Conservation (phyloP, 1,140 invertebrate species). For the Paraescarpia echinospica region DNA sequence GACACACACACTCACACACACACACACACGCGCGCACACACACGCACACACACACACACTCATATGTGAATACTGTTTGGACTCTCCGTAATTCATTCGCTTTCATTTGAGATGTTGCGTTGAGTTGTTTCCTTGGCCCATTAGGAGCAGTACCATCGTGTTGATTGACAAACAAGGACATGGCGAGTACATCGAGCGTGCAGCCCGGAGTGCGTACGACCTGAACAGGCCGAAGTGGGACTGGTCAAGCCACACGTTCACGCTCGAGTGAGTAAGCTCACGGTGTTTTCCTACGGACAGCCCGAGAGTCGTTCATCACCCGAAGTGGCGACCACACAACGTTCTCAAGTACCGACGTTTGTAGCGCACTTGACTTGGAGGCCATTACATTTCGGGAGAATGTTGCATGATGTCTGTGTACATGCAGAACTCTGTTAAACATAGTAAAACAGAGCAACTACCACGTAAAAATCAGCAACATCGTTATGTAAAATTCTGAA, state of each 20-base stretch:
- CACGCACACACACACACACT: too few species aligned
- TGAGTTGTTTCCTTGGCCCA: background rate
- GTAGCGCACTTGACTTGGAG: background rate
- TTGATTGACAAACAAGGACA: background rate
- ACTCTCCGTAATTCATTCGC: too few species aligned
- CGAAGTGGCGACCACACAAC: background rate
- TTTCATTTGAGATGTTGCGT: background rate
- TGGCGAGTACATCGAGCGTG: background rate
- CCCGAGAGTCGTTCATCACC: too few species aligned
- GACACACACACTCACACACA: too few species aligned
- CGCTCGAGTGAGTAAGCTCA: background rate
- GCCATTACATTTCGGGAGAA: background rate
- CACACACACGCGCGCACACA: too few species aligned
- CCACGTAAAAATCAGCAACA: background rate
- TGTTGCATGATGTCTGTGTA: background rate
- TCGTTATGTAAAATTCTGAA: background rate
- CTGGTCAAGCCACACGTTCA: background rate
- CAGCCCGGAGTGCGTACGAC: background rate
- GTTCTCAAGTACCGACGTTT: background rate
- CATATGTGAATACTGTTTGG: too few species aligned
- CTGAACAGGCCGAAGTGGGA: background rate
- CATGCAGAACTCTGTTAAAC: background rate
- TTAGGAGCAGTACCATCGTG: background rate
- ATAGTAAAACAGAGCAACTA: background rate
- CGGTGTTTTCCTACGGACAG: background rate